phyloP scores from a whole-genome alignment of 2,797 vertebrate genomes.

The Pogonophryne albipinna region DNA sequence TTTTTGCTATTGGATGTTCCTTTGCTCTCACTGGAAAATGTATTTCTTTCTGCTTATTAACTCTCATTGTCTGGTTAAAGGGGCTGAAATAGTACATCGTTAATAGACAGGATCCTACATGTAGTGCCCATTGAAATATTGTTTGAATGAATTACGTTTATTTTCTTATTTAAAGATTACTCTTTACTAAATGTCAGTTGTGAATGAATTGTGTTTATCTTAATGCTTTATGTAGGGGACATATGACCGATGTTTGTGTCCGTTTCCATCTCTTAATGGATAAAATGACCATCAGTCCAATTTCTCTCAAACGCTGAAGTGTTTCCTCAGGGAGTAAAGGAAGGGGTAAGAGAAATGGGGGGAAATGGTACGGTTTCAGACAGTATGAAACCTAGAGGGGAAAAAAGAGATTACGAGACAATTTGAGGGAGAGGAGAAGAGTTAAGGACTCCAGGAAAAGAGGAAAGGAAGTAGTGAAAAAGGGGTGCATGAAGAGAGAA shows the following conservation, averaged over 20 bases:
- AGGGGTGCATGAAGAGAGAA: slow-evolving; percentile 31
- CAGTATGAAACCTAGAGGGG: slow-evolving; percentile 50
- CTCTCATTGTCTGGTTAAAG: slow-evolving; percentile 10
- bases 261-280: slow-evolving; percentile 36
- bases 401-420: slow-evolving; percentile 61
- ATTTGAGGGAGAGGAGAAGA: slow-evolving; percentile 57
- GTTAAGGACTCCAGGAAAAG: slow-evolving; percentile 53
- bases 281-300: slow-evolving; percentile 42
- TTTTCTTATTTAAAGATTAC: slow-evolving; percentile 2
- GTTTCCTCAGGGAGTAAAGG: slow-evolving; percentile 47
- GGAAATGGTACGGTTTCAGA: slow-evolving; percentile 56
- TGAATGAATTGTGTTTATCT: slow-evolving; percentile 15
- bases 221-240: slow-evolving; percentile 19
- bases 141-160: not conserved
- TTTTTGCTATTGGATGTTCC: not conserved
- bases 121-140: not conserved
- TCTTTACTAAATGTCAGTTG: slow-evolving; percentile 11
- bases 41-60: not conserved
- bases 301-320: slow-evolving; percentile 36
- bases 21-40: slow-evolving; percentile 6
- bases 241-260: slow-evolving; percentile 25
- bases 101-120: slow-evolving; percentile 20
- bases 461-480: slow-evolving; percentile 41
- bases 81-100: slow-evolving; percentile 6
- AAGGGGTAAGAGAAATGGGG: slow-evolving; percentile 30